Conservation (phyloP, 2,113 vertebrate species). For the Platichthys flesus region DNA sequence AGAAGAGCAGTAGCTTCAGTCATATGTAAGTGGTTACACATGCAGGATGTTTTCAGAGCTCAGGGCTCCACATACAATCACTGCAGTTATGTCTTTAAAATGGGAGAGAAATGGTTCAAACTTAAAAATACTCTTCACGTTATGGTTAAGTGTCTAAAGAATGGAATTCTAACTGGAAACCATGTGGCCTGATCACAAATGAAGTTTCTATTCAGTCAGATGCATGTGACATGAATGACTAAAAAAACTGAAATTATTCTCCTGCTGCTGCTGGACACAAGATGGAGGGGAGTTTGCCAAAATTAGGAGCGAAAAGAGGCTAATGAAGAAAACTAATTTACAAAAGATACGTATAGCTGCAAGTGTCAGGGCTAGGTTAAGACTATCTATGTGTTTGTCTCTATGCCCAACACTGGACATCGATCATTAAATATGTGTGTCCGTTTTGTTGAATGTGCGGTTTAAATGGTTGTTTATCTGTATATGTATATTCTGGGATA, state of each 20-base stretch:
- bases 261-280: too few species aligned
- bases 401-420: too few species aligned
- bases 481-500: too few species aligned
- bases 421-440: too few species aligned
- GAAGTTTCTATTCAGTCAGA: background rate
- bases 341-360: too few species aligned
- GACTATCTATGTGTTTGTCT: too few species aligned
- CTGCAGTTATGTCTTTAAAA: background rate
- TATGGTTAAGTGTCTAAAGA: background rate
- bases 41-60: background rate
- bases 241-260: background rate
- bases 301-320: too few species aligned
- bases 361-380: too few species aligned
- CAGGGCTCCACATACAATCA: background rate
- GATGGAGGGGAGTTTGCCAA: too few species aligned
- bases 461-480: background rate
- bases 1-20: background rate
- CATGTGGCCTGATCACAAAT: background rate
- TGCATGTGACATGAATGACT: background rate
- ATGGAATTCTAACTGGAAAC: background rate
- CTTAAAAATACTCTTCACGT: background rate
- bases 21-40: background rate
- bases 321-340: too few species aligned
- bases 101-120: background rate
- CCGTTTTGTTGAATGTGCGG: too few species aligned